Conservation (phyloP, 2,888 invertebrate species). For the Megalurothrips usitatus region DNA sequence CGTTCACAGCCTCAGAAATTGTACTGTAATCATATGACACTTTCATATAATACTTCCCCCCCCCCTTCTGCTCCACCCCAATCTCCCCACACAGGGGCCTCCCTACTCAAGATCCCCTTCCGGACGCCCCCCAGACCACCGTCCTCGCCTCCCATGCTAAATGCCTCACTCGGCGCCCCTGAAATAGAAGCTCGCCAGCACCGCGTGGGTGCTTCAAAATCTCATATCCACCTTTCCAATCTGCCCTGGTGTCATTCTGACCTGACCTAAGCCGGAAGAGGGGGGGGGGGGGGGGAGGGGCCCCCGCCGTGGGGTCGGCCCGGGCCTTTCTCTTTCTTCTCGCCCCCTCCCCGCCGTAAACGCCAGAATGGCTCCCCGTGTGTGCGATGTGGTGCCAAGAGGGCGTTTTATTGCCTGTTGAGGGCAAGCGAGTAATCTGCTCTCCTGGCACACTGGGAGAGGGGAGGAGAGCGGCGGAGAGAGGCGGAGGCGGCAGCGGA, state of each 20-base stretch:
- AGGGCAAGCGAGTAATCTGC: constrained; percentile 19
- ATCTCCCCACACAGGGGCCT: too few species aligned
- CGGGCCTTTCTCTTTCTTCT: background rate
- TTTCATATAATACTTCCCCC: too few species aligned
- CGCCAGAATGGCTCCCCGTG: background rate
- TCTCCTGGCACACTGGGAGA: constrained; percentile 12
- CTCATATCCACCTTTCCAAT: background rate
- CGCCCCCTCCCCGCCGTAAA: background rate
- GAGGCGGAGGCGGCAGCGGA: background rate
- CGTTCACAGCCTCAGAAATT: too few species aligned
- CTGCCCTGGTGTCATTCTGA: background rate
- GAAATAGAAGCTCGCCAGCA: too few species aligned
- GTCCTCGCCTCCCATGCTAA: too few species aligned
- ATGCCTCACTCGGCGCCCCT: too few species aligned
- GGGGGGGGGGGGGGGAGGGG: too few species aligned
- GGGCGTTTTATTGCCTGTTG: constrained; percentile 26
- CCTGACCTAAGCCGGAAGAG: background rate
- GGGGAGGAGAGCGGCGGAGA: background rate
- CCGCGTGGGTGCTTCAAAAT: background rate
- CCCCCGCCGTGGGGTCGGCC: too few species aligned
- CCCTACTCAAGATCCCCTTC: too few species aligned
- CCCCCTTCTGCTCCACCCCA: too few species aligned
- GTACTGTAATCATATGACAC: too few species aligned
- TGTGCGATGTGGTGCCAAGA: constrained; percentile 3
- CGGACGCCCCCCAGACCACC: too few species aligned